Conservation (phyloP, 1,140 invertebrate species). For the Conus betulinus region DNA sequence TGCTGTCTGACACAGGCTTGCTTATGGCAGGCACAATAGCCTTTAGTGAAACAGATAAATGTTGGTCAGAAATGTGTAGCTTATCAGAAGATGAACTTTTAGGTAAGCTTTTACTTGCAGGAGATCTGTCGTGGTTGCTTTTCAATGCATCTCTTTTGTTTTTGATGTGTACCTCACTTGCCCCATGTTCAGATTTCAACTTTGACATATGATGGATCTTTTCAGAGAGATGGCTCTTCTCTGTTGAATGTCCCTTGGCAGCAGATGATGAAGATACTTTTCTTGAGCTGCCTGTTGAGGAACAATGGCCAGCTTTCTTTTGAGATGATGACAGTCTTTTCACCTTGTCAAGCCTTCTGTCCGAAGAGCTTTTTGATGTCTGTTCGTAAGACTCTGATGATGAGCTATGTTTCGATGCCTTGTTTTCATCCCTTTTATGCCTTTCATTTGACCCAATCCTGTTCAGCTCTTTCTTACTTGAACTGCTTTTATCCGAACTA, state of each 20-base stretch:
- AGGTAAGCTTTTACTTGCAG: conserved; percentile 30
- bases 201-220: neutral
- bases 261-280: neutral
- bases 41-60: neutral
- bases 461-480: neutral
- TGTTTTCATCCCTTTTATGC: neutral
- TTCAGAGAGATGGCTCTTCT: neutral
- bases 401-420: neutral
- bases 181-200: neutral
- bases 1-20: neutral
- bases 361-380: neutral
- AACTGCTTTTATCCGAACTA: neutral
- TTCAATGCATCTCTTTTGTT: neutral
- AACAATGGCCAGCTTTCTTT: conserved; percentile 1
- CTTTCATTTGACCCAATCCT: neutral
- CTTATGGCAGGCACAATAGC: neutral
- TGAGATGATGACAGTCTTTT: neutral
- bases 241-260: neutral
- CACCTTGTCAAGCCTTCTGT: neutral
- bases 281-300: neutral
- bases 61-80: neutral
- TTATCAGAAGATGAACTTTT: neutral
- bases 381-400: neutral
- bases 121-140: neutral
- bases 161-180: neutral